A percentile compares a stretch with the other conserved stretches of the same genome.
Evolutionary conservation across 2,888 invertebrate genomes (phyloP).

Genomic region (Himalopsyche anomala): DNA sequence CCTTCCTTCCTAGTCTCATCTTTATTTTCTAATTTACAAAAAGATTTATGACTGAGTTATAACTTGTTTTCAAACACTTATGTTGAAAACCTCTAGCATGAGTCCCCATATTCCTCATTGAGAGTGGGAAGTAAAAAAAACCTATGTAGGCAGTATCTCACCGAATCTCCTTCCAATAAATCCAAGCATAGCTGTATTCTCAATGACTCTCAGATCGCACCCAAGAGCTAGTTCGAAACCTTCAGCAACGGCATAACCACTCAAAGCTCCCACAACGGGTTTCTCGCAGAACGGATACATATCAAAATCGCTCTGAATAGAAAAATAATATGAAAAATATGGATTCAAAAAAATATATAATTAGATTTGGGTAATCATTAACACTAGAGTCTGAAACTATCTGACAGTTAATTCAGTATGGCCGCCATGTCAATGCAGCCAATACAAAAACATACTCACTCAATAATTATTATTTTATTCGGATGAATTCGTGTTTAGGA

Average conservation of each 20-base stretch:
- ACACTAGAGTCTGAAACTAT: too few species aligned
- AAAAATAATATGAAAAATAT: constrained; percentile 14
- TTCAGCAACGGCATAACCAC: constrained; percentile 93
- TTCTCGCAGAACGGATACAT: constrained; percentile 82
- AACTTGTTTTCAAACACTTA: too few species aligned
- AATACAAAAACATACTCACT: too few species aligned
- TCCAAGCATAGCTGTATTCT: constrained; percentile 91
- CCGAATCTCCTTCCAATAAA: constrained; percentile 92
- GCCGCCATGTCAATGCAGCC: too few species aligned
- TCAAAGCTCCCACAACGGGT: constrained; percentile 92
- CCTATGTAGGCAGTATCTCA: constrained; percentile 66
- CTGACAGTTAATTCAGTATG: too few species aligned
- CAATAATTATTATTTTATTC: too few species aligned
- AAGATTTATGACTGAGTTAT: too few species aligned
- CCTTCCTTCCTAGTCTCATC: too few species aligned
- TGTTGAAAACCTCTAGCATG: neutral
- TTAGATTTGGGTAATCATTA: too few species aligned
- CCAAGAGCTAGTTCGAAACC: constrained; percentile 94
- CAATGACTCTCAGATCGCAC: constrained; percentile 93
- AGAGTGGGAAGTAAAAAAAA: neutral
- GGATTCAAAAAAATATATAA: constrained; percentile 10
- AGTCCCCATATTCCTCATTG: too few species aligned
- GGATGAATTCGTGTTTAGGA: too few species aligned
- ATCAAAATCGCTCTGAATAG: constrained; percentile 67
- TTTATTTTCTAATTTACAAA: too few species aligned